These are phyloP conservation scores for Nephrotoma appendiculata DNA, from an alignment of 2,888 invertebrate genomes.

Conservation along the genomic window DNA sequence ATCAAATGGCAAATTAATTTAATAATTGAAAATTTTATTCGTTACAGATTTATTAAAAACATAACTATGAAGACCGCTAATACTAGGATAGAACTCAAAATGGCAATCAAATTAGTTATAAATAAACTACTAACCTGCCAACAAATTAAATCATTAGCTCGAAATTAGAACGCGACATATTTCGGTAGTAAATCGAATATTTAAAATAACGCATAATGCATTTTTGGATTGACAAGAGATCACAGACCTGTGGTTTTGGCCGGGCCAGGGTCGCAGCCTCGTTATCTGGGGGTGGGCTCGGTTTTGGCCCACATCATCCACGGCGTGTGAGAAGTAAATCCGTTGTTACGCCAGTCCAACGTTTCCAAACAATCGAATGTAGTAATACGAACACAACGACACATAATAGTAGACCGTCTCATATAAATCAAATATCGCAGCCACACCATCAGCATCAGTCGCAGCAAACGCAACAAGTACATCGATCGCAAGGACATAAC, in stretches of 20 bases:
- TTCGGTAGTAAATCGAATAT: neutral
- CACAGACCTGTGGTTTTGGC: slow-evolving; percentile 61
- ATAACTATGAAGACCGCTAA: neutral
- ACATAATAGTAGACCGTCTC: neutral
- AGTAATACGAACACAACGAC: slow-evolving; percentile 17
- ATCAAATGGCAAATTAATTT: neutral
- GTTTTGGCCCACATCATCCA: slow-evolving; percentile 33
- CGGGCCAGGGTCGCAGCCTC: slow-evolving; percentile 55
- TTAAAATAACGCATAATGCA: slow-evolving; percentile 41
- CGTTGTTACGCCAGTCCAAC: slow-evolving; percentile 57
- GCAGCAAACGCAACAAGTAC: slow-evolving; percentile 5
- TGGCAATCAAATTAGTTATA: neutral
- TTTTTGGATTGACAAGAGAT: slow-evolving; percentile 79
- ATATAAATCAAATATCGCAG: neutral
- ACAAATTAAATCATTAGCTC: neutral
- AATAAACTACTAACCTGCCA: neutral
- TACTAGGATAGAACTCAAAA: neutral
- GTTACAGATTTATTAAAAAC: neutral
- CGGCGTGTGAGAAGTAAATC: slow-evolving; percentile 39
- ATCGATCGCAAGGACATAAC: slow-evolving; percentile 8
- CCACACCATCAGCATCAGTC: slow-evolving; percentile 5
- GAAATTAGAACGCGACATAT: neutral
- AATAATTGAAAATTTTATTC: neutral
- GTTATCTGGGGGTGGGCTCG: slow-evolving; percentile 40
- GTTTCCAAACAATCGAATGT: slow-evolving; percentile 44